Conservation (phyloP, 2,888 invertebrate genomes). For the Leistus spinibarbis region DNA sequence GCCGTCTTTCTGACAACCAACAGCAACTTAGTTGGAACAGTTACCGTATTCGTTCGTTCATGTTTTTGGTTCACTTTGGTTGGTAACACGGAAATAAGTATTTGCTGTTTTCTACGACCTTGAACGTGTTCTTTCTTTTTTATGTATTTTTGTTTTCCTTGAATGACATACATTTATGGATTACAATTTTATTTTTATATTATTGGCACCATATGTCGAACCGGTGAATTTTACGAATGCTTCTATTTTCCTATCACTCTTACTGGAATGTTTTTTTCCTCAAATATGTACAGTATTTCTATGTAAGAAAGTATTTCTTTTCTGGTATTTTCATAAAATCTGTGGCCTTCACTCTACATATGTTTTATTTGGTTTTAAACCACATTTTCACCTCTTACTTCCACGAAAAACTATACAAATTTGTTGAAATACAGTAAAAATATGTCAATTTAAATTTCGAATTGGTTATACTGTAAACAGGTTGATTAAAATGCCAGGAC, state of each 20-base stretch:
- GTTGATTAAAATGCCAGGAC: not conserved
- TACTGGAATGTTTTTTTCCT: not conserved
- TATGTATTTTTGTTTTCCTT: not conserved
- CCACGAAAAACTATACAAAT: not conserved
- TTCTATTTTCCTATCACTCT: not conserved
- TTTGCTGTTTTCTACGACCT: not conserved
- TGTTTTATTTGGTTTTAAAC: not conserved
- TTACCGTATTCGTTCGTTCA: not conserved
- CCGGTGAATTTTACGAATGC: not conserved
- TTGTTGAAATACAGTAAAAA: not conserved
- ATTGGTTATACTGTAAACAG: not conserved
- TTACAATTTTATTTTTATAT: not conserved
- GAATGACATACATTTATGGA: not conserved
- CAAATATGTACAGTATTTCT: not conserved
- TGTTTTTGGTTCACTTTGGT: not conserved
- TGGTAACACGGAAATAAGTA: not conserved
- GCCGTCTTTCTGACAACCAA: slow-evolving; percentile 3
- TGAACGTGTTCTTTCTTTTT: not conserved
- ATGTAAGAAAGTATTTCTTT: not conserved
- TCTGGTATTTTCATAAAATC: no score
- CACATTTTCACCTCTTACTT: not conserved
- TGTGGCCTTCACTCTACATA: not conserved
- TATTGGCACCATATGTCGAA: not conserved
- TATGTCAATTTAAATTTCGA: not conserved
- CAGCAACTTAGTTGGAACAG: not conserved